Conservation (phyloP, 2,113 vertebrate species). For the Amphiprion percula region DNA sequence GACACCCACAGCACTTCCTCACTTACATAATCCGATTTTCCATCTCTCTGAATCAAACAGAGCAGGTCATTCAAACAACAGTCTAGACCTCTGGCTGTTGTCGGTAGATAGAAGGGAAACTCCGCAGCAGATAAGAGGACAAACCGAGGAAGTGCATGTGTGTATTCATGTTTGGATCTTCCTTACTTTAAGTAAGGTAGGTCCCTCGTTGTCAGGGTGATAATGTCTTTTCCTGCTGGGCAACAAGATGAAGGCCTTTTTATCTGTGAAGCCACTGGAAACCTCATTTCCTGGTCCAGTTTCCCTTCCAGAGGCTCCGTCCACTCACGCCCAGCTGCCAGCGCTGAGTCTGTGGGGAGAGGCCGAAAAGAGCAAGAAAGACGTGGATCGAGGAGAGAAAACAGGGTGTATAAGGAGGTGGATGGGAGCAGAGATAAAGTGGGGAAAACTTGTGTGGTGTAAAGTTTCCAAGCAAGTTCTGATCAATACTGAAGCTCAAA, state of each 20-base stretch:
- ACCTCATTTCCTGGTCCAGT: constrained; percentile 74
- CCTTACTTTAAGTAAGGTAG: constrained; percentile 30
- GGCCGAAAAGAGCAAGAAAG: constrained; percentile 2
- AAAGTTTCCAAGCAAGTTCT: neutral
- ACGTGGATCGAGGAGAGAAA: neutral
- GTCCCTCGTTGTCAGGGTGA: constrained; percentile 60
- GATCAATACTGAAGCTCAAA: neutral
- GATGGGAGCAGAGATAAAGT: neutral
- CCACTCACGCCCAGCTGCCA: constrained; percentile 42
- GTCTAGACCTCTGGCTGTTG: constrained; percentile 1
- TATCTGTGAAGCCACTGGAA: constrained; percentile 74
- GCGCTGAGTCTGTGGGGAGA: constrained; percentile 36
- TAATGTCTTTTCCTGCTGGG: constrained; percentile 76
- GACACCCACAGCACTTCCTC: constrained; percentile 24
- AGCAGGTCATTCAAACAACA: constrained; percentile 20
- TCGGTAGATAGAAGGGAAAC: constrained; percentile 15
- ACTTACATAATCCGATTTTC: constrained; percentile 33
- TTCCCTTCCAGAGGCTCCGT: constrained; percentile 62
- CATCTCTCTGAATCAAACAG: constrained; percentile 18
- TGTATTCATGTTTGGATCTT: constrained; percentile 31
- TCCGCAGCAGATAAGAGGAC: constrained; percentile 14
- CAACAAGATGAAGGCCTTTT: constrained; percentile 59
- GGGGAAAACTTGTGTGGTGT: neutral
- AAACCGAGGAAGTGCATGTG: constrained; percentile 28
- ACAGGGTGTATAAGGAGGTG: neutral